These are phyloP conservation scores for Mythimna vitellina DNA, from an alignment of 2,888 invertebrate species.

Conservation along the genomic window DNA sequence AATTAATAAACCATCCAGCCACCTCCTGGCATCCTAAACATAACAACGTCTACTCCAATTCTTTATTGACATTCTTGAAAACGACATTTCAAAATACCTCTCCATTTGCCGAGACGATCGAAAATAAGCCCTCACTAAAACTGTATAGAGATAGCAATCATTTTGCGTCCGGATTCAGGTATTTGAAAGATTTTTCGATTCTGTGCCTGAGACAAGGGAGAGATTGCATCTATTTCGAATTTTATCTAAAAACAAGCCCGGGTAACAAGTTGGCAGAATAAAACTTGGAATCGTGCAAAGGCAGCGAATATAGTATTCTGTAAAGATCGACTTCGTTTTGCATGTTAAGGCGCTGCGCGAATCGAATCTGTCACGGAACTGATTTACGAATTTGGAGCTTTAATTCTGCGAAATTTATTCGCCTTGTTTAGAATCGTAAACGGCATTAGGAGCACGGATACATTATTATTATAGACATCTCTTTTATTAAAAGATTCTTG, in stretches of 20 bases:
- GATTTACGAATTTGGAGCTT: slow-evolving; percentile 50
- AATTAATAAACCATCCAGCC: slow-evolving; percentile 45
- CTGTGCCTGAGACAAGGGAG: slow-evolving; percentile 70
- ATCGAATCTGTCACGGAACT: slow-evolving; percentile 60
- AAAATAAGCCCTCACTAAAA: slow-evolving; percentile 63
- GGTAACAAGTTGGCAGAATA: slow-evolving; percentile 74
- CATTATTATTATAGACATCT: slow-evolving; percentile 6
- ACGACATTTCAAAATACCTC: slow-evolving; percentile 60
- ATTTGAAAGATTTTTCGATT: slow-evolving; percentile 73
- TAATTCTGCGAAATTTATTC: slow-evolving; percentile 44
- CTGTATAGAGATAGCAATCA: slow-evolving; percentile 62
- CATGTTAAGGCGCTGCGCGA: slow-evolving; percentile 72
- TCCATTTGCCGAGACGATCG: slow-evolving; percentile 52
- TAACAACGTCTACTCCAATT: slow-evolving; percentile 56
- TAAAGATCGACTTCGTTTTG: slow-evolving; percentile 68
- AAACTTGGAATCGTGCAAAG: slow-evolving; percentile 70
- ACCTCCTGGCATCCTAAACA: slow-evolving; percentile 48
- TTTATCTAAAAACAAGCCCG: slow-evolving; percentile 78
- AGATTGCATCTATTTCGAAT: slow-evolving; percentile 81
- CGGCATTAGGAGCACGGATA: slow-evolving; percentile 12
- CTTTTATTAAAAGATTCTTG: slow-evolving; percentile 16
- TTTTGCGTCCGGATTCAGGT: slow-evolving; percentile 62
- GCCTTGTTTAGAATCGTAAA: slow-evolving; percentile 7
- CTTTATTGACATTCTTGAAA: slow-evolving; percentile 68
- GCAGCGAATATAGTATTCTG: slow-evolving; percentile 61